phyloP scores from a whole-genome alignment of 2,113 vertebrate genomes.

The Cyanoliseus patagonus region DNA sequence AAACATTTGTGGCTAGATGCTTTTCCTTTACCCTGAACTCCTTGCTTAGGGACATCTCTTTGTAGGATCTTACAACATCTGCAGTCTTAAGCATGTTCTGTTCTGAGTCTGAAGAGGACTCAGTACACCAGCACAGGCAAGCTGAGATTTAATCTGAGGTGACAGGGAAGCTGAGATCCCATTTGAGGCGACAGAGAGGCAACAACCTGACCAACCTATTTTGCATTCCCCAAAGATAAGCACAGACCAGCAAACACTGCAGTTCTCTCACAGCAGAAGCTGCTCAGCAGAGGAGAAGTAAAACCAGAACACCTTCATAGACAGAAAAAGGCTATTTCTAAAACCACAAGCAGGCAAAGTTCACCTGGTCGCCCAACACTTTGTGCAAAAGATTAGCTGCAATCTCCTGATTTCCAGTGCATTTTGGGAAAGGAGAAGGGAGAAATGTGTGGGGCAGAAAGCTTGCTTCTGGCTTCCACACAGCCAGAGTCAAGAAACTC shows the following conservation, averaged over 20 bases:
- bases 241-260: neutral
- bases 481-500: neutral
- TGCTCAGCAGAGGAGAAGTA: neutral
- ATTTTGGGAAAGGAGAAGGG: neutral
- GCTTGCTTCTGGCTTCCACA: neutral
- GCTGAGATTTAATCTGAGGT: neutral
- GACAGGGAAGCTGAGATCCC: neutral
- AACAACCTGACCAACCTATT: neutral
- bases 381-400: neutral
- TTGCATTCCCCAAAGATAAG: neutral
- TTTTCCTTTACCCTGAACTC: neutral
- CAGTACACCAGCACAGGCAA: neutral
- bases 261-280: neutral
- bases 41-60: neutral
- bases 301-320: neutral
- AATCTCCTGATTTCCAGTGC: fast-evolving
- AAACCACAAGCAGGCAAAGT: neutral
- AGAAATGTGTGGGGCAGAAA: neutral
- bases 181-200: neutral
- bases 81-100: neutral
- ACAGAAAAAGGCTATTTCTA: neutral
- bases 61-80: neutral
- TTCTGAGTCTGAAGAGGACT: neutral
- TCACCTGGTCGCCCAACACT: neutral
- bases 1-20: neutral